Evolutionary conservation across 2,888 invertebrate genomes (phyloP).

Genomic region (Epiblema foenella): DNA sequence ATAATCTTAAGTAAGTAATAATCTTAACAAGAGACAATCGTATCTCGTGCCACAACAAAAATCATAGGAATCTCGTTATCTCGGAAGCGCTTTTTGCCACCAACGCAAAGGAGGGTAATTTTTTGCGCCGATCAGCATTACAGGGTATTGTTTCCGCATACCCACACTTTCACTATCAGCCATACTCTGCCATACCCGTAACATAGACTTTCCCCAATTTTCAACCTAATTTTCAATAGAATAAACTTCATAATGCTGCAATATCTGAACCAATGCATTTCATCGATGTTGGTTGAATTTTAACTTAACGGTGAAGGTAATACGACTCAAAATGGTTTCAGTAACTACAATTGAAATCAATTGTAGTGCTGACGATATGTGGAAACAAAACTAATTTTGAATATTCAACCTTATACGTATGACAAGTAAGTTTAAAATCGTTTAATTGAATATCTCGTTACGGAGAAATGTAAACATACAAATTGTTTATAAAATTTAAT

Average conservation of each 20-base stretch:
- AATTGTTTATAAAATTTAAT: constrained; percentile 19
- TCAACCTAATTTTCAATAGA: not conserved
- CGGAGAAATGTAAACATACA: constrained; percentile 15
- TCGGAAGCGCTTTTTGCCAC: constrained; percentile 47
- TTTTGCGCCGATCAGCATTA: constrained; percentile 33
- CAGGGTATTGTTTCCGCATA: constrained; percentile 48
- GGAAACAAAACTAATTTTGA: not conserved
- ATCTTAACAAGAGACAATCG: not conserved
- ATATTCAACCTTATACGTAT: not conserved
- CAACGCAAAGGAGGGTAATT: constrained; percentile 48
- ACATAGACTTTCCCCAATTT: not conserved
- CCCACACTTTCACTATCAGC: constrained; percentile 65
- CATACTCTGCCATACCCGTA: constrained; percentile 55
- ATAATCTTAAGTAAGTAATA: too few relatives aligned
- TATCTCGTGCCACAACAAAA: constrained; percentile 8
- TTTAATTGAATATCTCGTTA: not conserved
- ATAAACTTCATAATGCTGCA: not conserved
- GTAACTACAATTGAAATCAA: not conserved
- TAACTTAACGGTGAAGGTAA: not conserved
- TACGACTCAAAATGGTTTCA: not conserved
- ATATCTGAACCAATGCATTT: not conserved
- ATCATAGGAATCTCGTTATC: constrained; percentile 27
- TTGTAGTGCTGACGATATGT: not conserved
- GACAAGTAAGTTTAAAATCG: not conserved
- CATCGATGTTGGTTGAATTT: not conserved